phyloP scores from a whole-genome alignment of 2,113 vertebrate species.

The Triplophysa tibetana region DNA sequence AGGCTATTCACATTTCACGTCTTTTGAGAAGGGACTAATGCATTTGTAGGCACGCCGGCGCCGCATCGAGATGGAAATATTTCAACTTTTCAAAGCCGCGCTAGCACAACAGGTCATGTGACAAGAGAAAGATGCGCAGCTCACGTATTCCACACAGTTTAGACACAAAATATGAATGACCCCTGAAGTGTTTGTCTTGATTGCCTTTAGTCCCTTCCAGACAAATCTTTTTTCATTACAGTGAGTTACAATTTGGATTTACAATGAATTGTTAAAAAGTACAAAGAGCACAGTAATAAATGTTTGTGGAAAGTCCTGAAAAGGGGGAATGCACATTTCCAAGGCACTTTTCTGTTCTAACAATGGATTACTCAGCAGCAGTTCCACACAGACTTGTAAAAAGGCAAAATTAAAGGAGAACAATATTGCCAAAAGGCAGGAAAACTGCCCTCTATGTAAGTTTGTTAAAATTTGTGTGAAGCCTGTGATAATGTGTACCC shows the following conservation, averaged over 20 bases:
- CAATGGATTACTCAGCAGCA: conserved; percentile 28
- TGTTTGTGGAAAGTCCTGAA: not conserved
- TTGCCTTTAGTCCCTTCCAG: too few relatives aligned
- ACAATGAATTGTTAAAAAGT: too few relatives aligned
- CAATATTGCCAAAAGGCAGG: conserved; percentile 2
- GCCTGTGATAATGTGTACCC: conserved; percentile 9
- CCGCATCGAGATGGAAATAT: too few relatives aligned
- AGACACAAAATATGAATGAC: too few relatives aligned
- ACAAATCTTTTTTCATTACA: not conserved
- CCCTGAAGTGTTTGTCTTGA: not conserved
- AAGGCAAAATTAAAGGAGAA: not conserved
- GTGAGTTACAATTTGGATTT: not conserved
- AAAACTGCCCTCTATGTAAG: conserved; percentile 17
- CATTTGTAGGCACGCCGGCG: too few relatives aligned
- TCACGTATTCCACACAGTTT: too few relatives aligned
- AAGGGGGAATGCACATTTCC: conserved; percentile 1
- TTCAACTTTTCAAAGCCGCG: too few relatives aligned
- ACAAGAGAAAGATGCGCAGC: too few relatives aligned
- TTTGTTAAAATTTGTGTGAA: conserved; percentile 19
- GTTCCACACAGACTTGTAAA: conserved; percentile 19
- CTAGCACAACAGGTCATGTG: too few relatives aligned
- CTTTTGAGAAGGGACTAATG: too few relatives aligned
- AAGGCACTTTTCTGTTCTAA: not conserved
- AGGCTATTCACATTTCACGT: too few relatives aligned
- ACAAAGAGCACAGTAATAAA: too few relatives aligned